A percentile compares a stretch with the other conserved stretches of the same genome.
Conservation (phyloP, 1,140 invertebrate genomes). For the Gonatopus flavifemur region DNA sequence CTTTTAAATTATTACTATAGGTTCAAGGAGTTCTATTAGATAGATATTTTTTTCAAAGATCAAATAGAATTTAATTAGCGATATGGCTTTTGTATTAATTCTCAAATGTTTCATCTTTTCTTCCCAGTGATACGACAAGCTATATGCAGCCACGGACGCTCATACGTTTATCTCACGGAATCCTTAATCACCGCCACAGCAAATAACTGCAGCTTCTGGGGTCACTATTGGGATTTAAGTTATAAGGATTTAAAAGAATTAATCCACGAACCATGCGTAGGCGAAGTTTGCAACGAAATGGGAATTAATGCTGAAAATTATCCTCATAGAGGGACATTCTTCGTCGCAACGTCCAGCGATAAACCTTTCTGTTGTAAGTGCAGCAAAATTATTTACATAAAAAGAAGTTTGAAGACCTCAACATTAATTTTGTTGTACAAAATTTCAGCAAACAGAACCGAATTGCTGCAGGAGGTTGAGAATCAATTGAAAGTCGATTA, state of each 20-base stretch:
- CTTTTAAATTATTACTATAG: too few relatives aligned
- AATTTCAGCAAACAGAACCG: constrained; percentile 23
- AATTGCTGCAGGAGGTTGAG: constrained; percentile 11
- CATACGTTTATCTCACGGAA: constrained; percentile 62
- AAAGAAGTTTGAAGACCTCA: neutral
- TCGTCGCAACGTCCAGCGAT: constrained; percentile 31
- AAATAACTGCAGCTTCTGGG: constrained; percentile 58
- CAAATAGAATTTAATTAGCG: too few relatives aligned
- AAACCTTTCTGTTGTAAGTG: constrained; percentile 44
- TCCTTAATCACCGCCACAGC: constrained; percentile 48
- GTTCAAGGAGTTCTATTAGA: too few relatives aligned
- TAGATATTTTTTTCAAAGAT: too few relatives aligned
- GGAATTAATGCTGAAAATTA: constrained; percentile 39
- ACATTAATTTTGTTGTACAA: too few relatives aligned
- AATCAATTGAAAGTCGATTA: constrained; percentile 18
- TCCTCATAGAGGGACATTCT: constrained; percentile 39
- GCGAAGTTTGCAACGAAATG: constrained; percentile 35
- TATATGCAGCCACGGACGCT: constrained; percentile 63
- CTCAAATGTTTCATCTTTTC: neutral
- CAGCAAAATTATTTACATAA: neutral
- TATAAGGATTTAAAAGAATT: constrained; percentile 43
- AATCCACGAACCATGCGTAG: constrained; percentile 23
- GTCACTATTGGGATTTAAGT: constrained; percentile 58
- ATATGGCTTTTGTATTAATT: neutral
- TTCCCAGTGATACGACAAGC: constrained; percentile 55